Conservation (phyloP, 2,888 invertebrate genomes). For the Allygus modestus region DNA sequence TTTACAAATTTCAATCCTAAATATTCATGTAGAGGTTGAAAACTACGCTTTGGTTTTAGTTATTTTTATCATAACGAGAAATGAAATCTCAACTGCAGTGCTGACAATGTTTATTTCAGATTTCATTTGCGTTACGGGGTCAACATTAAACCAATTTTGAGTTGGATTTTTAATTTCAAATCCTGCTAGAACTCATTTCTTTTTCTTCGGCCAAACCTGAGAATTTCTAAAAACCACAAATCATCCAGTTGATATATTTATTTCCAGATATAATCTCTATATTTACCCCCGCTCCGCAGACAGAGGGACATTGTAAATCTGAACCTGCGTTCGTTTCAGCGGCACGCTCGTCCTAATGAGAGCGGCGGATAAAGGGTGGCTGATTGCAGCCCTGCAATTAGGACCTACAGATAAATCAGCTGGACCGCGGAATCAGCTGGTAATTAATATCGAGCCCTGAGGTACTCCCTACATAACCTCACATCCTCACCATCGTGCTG, state of each 20-base stretch:
- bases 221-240: not conserved
- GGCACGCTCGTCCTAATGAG: not conserved
- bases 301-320: slow-evolving; percentile 32
- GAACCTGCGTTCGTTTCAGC: too few relatives aligned
- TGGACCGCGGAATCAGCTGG: slow-evolving; percentile 44
- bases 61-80: too few relatives aligned
- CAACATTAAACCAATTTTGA: too few relatives aligned
- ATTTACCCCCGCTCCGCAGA: not conserved
- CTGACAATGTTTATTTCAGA: too few relatives aligned
- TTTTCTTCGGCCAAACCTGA: too few relatives aligned
- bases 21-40: too few relatives aligned
- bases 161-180: too few relatives aligned
- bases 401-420: slow-evolving; percentile 50
- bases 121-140: too few relatives aligned
- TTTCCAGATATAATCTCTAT: slow-evolving; percentile 35
- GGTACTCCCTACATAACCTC: slow-evolving; percentile 32
- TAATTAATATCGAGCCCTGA: slow-evolving; percentile 56
- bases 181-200: too few relatives aligned
- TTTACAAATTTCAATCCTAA: too few relatives aligned
- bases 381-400: slow-evolving; percentile 48
- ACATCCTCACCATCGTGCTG: not conserved
- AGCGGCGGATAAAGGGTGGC: slow-evolving; percentile 44
- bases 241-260: not conserved
- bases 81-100: too few relatives aligned
- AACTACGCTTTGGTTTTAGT: too few relatives aligned